Evolutionary conservation across 2,113 vertebrate species (phyloP).

Genomic region (Chitala chitala): DNA sequence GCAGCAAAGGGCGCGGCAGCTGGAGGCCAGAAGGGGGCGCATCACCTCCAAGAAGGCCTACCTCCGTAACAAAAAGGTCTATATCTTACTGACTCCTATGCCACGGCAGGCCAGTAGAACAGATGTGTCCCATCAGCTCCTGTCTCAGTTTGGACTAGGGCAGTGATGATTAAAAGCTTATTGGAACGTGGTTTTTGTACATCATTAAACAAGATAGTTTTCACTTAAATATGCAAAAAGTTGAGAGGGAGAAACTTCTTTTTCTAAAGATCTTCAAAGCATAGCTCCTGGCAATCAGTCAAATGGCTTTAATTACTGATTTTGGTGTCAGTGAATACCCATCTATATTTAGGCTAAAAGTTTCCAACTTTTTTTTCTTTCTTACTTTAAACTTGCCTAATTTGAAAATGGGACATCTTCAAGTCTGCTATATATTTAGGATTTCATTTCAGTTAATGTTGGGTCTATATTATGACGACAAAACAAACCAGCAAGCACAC

Average conservation of each 20-base stretch:
- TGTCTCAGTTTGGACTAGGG: neutral
- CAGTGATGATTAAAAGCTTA: no score
- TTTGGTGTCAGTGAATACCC: neutral
- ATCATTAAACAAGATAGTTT: neutral
- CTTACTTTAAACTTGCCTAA: neutral
- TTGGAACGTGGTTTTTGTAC: neutral
- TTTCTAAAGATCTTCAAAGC: neutral
- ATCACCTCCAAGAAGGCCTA: conserved; percentile 97
- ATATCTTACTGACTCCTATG: neutral
- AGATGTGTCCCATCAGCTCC: neutral
- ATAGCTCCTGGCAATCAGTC: neutral
- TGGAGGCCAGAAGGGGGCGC: conserved; percentile 87
- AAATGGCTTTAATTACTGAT: neutral
- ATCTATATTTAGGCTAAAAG: neutral
- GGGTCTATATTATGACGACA: no score
- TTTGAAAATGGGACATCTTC: neutral
- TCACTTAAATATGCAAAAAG: neutral
- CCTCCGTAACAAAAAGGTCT: conserved; percentile 98
- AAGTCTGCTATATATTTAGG: neutral
- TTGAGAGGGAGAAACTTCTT: neutral
- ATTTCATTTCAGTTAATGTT: conserved; percentile 6
- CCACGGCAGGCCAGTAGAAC: neutral
- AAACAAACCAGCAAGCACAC: no score
- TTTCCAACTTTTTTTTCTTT: no score
- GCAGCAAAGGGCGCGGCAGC: conserved; percentile 84